Evolutionary conservation across 2,113 vertebrate genomes (phyloP), one percentile per base, ranked within the genome.

Genomic region (Callospermophilus lateralis): DNA sequence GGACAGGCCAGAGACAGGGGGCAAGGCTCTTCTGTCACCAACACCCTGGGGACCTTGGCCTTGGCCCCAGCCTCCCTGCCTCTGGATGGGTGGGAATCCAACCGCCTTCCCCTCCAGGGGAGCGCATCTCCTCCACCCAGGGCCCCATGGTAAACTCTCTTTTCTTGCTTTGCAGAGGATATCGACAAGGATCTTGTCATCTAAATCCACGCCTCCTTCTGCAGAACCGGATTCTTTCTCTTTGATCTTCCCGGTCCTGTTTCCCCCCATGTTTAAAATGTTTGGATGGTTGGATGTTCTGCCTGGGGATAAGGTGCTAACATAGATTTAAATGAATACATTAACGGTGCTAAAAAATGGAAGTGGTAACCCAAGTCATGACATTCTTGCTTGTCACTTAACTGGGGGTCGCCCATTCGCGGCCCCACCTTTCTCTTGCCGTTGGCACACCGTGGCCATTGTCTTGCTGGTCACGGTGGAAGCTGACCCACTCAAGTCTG

Each of bases 121-220:
- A 61, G n/a, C 0, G 4, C 0, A 0, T 34, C n/a, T 42, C 55
- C 6, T 1, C 0, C 1, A 10, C 6, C 6, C 15, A 0, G 15
- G 37, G 24, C 67, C 68, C 72, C 0, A 68, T 92, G 88, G 92
- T 98, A 96, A 98, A 48, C 45, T 96, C n/a, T 86, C 88, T 84
- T 77, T 98, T 96, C 98, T 98, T 98, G 94, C 98, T 98, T 98
- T 99, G 96, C 99, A 99, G 99, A 99, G 99, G 99, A 99, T 51
- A 98, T 99, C 92, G 99, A 99, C 99, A 99, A 99, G 97, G 99
- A 99, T 96, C 99, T 99, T 11, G 98, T 99, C 98, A 99, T 99
- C 99, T 99, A 99, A 99, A 98, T 9, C 68, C 94, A 73, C 0
- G 79, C 95, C 97, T 98, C 96, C 96, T 91, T 53, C 97, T 22